These are phyloP conservation scores for Ischnus inquisitorius DNA, from an alignment of 2,888 invertebrate genomes.

Conservation along the genomic window DNA sequence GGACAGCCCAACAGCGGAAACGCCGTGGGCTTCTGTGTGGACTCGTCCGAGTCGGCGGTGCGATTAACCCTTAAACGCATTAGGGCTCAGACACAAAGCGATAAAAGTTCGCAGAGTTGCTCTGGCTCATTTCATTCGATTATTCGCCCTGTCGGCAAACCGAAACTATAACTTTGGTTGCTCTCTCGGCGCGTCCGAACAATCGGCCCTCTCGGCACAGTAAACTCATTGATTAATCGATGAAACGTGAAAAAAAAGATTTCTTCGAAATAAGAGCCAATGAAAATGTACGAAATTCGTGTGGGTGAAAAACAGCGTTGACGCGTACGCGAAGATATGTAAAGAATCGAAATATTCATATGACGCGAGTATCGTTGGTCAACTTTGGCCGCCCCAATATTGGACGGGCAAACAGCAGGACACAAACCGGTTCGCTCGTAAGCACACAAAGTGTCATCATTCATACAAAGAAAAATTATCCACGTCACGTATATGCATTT, in stretches of 20 bases:
- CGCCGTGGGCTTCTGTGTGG: constrained; percentile 55
- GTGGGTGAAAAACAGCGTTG: not conserved
- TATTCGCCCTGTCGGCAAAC: not conserved
- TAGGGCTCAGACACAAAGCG: constrained; percentile 62
- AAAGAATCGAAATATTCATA: not conserved
- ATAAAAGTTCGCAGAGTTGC: not conserved
- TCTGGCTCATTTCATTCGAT: not conserved
- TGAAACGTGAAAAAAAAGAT: not conserved
- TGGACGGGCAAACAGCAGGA: constrained; percentile 6
- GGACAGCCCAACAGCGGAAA: constrained; percentile 3
- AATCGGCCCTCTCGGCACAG: not conserved
- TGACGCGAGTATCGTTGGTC: constrained; percentile 8
- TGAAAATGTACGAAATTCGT: not conserved
- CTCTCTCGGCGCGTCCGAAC: not conserved
- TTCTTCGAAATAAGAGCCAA: not conserved
- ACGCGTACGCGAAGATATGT: not conserved
- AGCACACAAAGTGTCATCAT: not conserved
- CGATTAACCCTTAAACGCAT: constrained; percentile 69
- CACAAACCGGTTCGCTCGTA: not conserved
- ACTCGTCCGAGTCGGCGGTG: constrained; percentile 33
- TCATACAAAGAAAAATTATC: not conserved
- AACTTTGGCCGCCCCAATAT: constrained; percentile 28
- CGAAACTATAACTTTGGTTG: not conserved
- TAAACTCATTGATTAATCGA: not conserved
- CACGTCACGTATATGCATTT: constrained; percentile 10